phyloP scores from a whole-genome alignment of 2,113 vertebrate genomes.

The Mystacornis crossleyi region DNA sequence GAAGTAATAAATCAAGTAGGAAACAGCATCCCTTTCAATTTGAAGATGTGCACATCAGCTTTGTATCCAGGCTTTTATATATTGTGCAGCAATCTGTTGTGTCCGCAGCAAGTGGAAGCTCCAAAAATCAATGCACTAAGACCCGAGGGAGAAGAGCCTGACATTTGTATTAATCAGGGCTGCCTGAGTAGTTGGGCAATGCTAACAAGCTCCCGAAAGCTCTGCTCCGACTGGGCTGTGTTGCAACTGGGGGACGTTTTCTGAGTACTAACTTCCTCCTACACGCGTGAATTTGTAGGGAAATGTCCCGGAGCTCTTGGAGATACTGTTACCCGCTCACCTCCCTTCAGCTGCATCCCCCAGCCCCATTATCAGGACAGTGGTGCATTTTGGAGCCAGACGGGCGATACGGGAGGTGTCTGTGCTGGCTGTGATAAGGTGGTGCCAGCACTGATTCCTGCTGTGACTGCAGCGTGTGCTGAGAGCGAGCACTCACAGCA shows the following conservation, averaged over 20 bases:
- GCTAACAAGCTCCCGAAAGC: background rate
- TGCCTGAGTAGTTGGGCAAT: background rate
- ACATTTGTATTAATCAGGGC: background rate
- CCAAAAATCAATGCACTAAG: background rate
- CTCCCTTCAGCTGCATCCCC: background rate
- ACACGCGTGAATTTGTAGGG: background rate
- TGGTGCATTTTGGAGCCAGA: background rate
- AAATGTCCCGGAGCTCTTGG: background rate
- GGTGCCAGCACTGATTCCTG: background rate
- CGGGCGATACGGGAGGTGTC: background rate
- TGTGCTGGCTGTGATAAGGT: background rate
- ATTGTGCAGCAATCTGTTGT: background rate
- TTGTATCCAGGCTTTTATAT: background rate
- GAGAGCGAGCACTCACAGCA: background rate
- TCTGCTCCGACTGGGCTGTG: accelerated
- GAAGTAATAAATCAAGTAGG: background rate
- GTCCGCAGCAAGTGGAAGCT: background rate
- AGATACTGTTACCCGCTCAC: background rate
- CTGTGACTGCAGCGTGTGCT: background rate
- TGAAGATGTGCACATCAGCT: background rate
- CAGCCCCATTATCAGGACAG: background rate
- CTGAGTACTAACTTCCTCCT: background rate
- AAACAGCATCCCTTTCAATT: background rate
- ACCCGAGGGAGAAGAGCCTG: background rate
- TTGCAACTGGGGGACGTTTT: background rate